phyloP scores from a whole-genome alignment of 2,113 vertebrate species.

The Ascaphus truei region DNA sequence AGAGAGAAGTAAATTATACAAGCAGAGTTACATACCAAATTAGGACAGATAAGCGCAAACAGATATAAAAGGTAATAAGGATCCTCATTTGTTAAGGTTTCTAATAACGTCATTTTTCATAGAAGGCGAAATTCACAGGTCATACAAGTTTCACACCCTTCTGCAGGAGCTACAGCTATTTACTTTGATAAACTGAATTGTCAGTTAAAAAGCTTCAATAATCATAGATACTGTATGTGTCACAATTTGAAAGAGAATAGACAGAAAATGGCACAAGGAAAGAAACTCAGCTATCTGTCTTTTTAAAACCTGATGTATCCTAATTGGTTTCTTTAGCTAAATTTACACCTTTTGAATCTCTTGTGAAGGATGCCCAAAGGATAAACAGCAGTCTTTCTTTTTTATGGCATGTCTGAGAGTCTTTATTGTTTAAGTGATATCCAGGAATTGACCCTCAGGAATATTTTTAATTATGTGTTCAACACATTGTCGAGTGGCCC shows the following conservation, averaged over 20 bases:
- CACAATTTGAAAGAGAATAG: slow-evolving; percentile 9
- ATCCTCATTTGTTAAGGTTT: no score
- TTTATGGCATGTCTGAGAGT: neutral
- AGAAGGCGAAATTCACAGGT: neutral
- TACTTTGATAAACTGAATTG: slow-evolving; percentile 7
- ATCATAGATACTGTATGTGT: slow-evolving; percentile 4
- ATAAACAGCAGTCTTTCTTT: neutral
- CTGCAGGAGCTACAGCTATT: neutral
- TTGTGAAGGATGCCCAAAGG: slow-evolving; percentile 6
- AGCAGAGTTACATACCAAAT: no score
- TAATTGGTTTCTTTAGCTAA: slow-evolving; percentile 12
- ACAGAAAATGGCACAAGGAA: slow-evolving; percentile 1
- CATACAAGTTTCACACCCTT: slow-evolving; percentile 5
- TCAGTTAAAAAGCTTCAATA: slow-evolving; percentile 10
- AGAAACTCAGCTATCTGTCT: slow-evolving; percentile 9
- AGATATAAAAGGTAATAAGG: no score
- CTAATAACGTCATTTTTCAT: no score
- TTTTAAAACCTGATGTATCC: slow-evolving; percentile 6
- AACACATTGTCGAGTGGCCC: no score
- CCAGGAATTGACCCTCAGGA: neutral
- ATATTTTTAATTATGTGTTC: slow-evolving; percentile 5
- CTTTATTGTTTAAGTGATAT: neutral
- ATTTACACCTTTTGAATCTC: slow-evolving; percentile 21
- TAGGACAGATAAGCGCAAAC: no score
- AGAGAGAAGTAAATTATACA: no score